A percentile compares a stretch with the other conserved stretches of the same genome.
These are phyloP conservation scores for Melipona bicolor DNA, from an alignment of 2,888 invertebrate species.

Conservation along the genomic window DNA sequence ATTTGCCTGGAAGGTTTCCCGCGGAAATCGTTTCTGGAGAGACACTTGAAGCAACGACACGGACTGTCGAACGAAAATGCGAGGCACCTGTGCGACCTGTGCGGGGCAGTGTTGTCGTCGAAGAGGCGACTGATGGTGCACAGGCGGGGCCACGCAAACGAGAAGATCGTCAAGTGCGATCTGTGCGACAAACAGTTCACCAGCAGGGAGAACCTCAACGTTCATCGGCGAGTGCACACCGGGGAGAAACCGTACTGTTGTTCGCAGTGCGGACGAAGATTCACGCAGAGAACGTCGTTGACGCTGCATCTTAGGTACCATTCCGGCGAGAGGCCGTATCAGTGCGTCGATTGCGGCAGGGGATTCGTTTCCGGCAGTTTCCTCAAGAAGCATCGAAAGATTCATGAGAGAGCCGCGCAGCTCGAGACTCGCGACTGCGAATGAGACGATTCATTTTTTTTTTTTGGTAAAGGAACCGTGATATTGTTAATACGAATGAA, in stretches of 20 bases:
- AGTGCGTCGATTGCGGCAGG: constrained; percentile 75
- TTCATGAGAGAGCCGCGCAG: constrained; percentile 61
- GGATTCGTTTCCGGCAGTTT: constrained; percentile 78
- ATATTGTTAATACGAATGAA: background rate
- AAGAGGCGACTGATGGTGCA: constrained; percentile 72
- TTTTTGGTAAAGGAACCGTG: background rate
- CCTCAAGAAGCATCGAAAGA: constrained; percentile 76
- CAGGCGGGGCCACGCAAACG: constrained; percentile 70
- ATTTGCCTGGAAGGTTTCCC: constrained; percentile 73
- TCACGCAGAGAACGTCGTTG: constrained; percentile 79
- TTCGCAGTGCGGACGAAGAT: constrained; percentile 78
- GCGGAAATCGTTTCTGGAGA: constrained; percentile 66
- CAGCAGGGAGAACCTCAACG: constrained; percentile 73
- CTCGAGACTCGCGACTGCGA: background rate
- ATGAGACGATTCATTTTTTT: too few species aligned
- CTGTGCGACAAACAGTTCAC: constrained; percentile 74
- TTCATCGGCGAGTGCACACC: constrained; percentile 78
- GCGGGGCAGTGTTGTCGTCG: constrained; percentile 74
- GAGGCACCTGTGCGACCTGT: constrained; percentile 77
- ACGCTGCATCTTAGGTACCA: constrained; percentile 79
- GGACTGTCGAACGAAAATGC: constrained; percentile 55
- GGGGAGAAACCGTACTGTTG: constrained; percentile 80
- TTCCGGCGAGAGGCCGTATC: constrained; percentile 79
- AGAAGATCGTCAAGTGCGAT: constrained; percentile 74
- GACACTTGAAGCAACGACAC: constrained; percentile 74